These are phyloP conservation scores for Hystrix brachyura DNA, from an alignment of 2,113 vertebrate genomes.

Conservation along the genomic window DNA sequence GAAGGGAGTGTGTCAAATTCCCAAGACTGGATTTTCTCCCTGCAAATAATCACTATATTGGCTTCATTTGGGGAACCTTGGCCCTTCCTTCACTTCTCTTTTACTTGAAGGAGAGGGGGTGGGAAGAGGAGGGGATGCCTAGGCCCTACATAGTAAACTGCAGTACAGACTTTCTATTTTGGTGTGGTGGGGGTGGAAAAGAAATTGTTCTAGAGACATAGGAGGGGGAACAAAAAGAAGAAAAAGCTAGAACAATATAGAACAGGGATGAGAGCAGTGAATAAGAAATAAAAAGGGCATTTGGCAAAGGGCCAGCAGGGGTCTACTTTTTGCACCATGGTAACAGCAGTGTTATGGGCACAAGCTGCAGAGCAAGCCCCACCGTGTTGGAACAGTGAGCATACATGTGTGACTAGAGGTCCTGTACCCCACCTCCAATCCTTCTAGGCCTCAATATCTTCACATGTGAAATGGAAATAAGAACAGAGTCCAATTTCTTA, in stretches of 20 bases:
- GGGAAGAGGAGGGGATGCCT: not conserved
- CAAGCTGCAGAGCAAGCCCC: not conserved
- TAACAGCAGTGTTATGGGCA: not conserved
- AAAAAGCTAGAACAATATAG: not conserved
- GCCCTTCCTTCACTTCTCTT: not conserved
- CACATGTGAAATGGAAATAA: not conserved
- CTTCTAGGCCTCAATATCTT: not conserved
- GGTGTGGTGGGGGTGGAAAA: not conserved
- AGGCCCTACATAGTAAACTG: not conserved
- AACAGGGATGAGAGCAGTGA: not conserved
- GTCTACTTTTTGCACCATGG: not conserved
- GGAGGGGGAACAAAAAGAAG: not conserved
- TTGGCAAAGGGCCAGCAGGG: not conserved
- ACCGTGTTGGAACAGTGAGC: not conserved
- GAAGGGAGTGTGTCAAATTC: not conserved
- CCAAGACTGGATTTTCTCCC: not conserved
- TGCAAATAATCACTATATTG: not conserved
- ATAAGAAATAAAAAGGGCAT: not conserved
- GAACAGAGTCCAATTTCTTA: not conserved
- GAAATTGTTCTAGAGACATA: not conserved
- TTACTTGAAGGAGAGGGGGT: fast-evolving
- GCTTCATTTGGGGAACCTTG: not conserved
- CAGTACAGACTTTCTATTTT: not conserved
- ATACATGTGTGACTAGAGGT: not conserved
- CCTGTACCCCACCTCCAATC: not conserved